These are phyloP conservation scores for Ectropis grisescens DNA, from an alignment of 1,140 invertebrate species.

Conservation along the genomic window DNA sequence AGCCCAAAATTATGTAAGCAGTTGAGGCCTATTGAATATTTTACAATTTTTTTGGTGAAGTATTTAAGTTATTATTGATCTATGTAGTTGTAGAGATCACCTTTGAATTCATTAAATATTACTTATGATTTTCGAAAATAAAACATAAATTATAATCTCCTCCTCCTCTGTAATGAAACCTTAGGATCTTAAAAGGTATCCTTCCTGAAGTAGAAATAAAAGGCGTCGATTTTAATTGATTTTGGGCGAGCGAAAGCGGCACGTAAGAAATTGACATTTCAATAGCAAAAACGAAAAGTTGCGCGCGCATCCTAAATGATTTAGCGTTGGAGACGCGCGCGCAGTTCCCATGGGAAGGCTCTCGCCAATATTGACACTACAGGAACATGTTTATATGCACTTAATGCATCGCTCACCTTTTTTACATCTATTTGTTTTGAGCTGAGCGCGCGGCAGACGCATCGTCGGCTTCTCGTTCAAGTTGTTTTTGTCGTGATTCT, in stretches of 20 bases:
- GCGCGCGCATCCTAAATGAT: slow-evolving; percentile 43
- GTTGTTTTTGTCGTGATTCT: slow-evolving; percentile 60
- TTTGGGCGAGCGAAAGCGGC: slow-evolving; percentile 21
- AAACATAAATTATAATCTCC: no score
- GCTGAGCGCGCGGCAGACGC: slow-evolving; percentile 53
- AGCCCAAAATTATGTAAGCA: no score
- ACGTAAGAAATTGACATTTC: slow-evolving; percentile 51
- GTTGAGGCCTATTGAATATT: no score
- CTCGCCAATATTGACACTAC: slow-evolving; percentile 66
- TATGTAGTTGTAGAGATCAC: no score
- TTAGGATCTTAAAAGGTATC: no score
- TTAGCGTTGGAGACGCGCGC: slow-evolving; percentile 34
- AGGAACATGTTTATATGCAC: slow-evolving; percentile 68
- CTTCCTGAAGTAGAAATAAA: slow-evolving; percentile 1
- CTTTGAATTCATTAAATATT: no score
- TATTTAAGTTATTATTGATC: no score
- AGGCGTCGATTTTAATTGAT: slow-evolving; percentile 37
- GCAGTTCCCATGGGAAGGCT: slow-evolving; percentile 63
- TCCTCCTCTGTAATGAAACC: no score
- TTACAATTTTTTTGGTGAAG: no score
- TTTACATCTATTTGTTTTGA: slow-evolving; percentile 62
- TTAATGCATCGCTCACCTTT: slow-evolving; percentile 67
- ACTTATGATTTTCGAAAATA: no score
- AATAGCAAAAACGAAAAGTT: slow-evolving; percentile 56
- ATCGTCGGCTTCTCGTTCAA: slow-evolving; percentile 54